Evolutionary conservation across 2,113 vertebrate species (phyloP).

Genomic region (Callocephalon fimbriatum): DNA sequence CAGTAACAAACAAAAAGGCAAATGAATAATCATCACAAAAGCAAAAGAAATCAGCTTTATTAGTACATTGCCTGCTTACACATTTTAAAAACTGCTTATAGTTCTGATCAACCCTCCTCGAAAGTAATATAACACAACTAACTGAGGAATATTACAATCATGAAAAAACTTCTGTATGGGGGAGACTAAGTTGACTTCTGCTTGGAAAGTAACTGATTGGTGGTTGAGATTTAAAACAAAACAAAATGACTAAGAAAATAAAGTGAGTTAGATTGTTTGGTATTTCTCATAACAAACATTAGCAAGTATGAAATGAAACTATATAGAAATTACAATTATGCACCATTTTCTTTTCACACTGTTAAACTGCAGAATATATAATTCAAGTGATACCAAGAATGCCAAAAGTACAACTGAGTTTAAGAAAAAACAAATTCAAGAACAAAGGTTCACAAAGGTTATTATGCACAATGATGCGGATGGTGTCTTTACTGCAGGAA

Average conservation of each 20-base stretch:
- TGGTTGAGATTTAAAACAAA: neutral
- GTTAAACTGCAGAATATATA: neutral
- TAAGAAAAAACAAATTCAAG: neutral
- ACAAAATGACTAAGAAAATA: neutral
- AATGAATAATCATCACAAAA: neutral
- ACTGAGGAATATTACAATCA: neutral
- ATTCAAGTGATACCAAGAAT: neutral
- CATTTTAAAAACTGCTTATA: neutral
- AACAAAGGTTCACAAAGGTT: neutral
- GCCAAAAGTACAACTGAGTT: neutral
- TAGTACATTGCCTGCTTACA: neutral
- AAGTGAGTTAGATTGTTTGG: neutral
- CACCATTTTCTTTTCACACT: neutral
- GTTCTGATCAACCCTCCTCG: neutral
- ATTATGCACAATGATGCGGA: neutral
- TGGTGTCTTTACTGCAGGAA: neutral
- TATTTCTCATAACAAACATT: neutral
- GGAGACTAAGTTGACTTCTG: neutral
- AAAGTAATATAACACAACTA: neutral
- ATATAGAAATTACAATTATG: neutral
- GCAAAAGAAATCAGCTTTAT: neutral
- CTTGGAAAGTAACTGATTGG: neutral
- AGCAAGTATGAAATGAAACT: neutral
- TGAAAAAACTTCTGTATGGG: neutral
- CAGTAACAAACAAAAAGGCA: neutral